Percentiles rank a stretch among this genome's conserved stretches.
phyloP scores from a whole-genome alignment of 2,888 invertebrate species.

The Iphiclides podalirius region DNA sequence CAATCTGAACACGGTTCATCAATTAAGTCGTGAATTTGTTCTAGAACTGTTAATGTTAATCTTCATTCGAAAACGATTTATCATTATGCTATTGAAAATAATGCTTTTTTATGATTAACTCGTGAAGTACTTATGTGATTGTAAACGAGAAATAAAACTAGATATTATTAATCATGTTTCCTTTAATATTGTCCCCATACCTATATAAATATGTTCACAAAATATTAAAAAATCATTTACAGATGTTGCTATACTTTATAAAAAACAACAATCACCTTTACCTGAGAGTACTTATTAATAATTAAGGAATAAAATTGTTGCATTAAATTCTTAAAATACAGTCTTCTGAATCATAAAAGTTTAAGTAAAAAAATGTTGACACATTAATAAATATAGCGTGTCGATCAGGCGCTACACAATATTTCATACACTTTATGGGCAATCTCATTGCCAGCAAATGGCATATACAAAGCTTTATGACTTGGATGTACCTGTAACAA shows the following conservation, averaged over 20 bases:
- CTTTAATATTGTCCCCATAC: constrained; percentile 5
- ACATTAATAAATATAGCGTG: neutral
- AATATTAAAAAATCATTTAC: constrained; percentile 6
- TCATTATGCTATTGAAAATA: too few species aligned
- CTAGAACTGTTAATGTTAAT: too few species aligned
- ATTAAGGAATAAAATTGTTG: neutral
- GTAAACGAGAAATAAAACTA: constrained; percentile 1
- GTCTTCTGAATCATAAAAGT: constrained; percentile 3
- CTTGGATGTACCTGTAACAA: constrained; percentile 64
- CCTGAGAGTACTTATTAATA: constrained; percentile 1
- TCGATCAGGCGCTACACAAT: constrained; percentile 48
- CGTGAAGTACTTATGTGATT: constrained; percentile 6
- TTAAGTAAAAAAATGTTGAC: neutral
- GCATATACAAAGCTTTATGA: constrained; percentile 60
- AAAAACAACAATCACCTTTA: constrained; percentile 11
- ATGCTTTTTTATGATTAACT: too few species aligned
- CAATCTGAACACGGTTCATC: too few species aligned
- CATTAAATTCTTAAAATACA: constrained; percentile 10
- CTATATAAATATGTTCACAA: constrained; percentile 3
- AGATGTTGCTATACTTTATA: constrained; percentile 6
- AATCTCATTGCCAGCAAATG: constrained; percentile 61
- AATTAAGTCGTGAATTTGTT: too few species aligned
- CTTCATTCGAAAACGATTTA: too few species aligned
- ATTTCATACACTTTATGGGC: constrained; percentile 58
- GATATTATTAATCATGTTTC: neutral